phyloP scores from a whole-genome alignment of 2,797 vertebrate species.

The Odontamblyopus lacepedii region DNA sequence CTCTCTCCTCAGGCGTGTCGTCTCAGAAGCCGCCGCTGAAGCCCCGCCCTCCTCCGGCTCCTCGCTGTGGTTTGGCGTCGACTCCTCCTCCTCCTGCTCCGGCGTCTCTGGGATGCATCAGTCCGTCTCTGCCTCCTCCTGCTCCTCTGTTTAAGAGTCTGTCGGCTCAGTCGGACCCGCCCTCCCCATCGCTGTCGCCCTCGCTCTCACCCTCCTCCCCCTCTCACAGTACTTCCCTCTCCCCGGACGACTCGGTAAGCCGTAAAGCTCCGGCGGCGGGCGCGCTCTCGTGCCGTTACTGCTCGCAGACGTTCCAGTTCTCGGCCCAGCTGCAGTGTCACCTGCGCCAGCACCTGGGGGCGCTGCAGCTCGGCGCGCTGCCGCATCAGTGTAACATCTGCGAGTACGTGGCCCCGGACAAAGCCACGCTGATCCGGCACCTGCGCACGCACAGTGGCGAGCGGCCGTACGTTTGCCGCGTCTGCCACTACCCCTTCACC shows the following conservation, averaged over 20 bases:
- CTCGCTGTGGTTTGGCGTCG: constrained; percentile 86
- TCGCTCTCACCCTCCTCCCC: constrained; percentile 78
- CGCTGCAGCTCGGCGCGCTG: constrained; percentile 91
- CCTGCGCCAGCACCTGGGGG: constrained; percentile 92
- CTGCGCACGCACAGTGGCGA: constrained; percentile 95
- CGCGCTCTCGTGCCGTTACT: constrained; percentile 91
- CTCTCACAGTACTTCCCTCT: constrained; percentile 60
- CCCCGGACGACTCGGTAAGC: constrained; percentile 79
- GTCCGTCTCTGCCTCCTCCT: constrained; percentile 88
- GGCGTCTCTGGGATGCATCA: constrained; percentile 91
- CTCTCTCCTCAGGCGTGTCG: constrained; percentile 72
- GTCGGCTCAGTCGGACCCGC: constrained; percentile 80
- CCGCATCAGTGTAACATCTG: constrained; percentile 97
- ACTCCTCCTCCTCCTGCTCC: constrained; percentile 92
- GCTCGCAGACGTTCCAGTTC: constrained; percentile 91
- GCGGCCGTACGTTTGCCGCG: constrained; percentile 93
- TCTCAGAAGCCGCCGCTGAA: constrained; percentile 89
- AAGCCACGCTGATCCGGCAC: constrained; percentile 94
- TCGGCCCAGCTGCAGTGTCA: constrained; percentile 91
- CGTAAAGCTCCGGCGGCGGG: constrained; percentile 71
- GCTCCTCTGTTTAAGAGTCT: constrained; percentile 74
- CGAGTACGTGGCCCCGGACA: constrained; percentile 94
- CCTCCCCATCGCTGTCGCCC: constrained; percentile 77
- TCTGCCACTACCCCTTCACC: constrained; percentile 97
- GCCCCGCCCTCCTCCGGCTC: constrained; percentile 90